Evolutionary conservation across 2,113 vertebrate genomes (phyloP).

Genomic region (Bathybates hornii): DNA sequence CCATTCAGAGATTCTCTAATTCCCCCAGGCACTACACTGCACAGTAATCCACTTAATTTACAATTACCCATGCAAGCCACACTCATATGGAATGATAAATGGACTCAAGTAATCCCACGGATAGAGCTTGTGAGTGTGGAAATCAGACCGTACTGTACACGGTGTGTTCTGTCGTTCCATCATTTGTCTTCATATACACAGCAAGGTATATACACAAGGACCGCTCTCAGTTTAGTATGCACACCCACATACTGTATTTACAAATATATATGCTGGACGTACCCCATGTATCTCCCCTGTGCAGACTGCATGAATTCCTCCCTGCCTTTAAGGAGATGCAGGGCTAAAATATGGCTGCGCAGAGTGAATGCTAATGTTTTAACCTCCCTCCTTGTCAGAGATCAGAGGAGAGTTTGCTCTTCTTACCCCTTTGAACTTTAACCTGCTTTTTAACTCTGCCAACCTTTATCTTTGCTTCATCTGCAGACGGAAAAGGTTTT

Average conservation of each 20-base stretch:
- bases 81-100: conserved; percentile 61
- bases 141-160: background rate
- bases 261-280: background rate
- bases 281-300: background rate
- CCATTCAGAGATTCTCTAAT: conserved; percentile 52
- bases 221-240: background rate
- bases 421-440: conserved; percentile 55
- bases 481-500: background rate
- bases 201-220: background rate
- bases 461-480: background rate
- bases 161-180: background rate
- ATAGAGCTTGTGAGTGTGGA: background rate
- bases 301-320: conserved; percentile 3
- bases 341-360: conserved; percentile 19
- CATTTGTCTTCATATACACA: background rate
- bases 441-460: conserved; percentile 14
- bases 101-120: conserved; percentile 41
- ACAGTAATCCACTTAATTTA: conserved; percentile 72
- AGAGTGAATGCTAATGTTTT: conserved; percentile 61
- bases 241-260: background rate
- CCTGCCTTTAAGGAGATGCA: conserved; percentile 38
- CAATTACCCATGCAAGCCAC: conserved; percentile 62
- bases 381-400: conserved; percentile 50
- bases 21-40: conserved; percentile 50
- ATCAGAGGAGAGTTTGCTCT: conserved; percentile 51